Conservation (phyloP, 2,113 vertebrate genomes). For the Canis aureus region DNA sequence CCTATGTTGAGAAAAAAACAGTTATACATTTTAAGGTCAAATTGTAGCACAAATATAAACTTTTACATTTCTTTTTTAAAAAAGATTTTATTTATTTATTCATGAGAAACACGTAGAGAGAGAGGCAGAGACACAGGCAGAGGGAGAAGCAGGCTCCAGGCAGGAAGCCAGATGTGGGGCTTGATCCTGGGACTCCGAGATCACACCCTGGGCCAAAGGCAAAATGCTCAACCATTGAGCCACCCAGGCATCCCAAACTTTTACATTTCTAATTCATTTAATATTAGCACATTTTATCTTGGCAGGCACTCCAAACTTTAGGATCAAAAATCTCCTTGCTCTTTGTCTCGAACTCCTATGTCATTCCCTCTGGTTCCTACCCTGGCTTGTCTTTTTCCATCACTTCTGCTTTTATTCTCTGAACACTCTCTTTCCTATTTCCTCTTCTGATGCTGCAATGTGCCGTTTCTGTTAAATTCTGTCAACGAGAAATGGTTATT, state of each 20-base stretch:
- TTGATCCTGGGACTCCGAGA: too few species aligned
- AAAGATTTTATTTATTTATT: too few species aligned
- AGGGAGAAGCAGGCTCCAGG: too few species aligned
- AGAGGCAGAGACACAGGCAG: too few species aligned
- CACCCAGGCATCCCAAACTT: background rate
- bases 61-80: background rate
- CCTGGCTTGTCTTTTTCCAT: background rate
- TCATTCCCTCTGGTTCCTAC: background rate
- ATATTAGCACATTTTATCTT: background rate
- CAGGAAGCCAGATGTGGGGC: too few species aligned
- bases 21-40: background rate
- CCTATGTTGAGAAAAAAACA: background rate
- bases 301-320: fast-evolving
- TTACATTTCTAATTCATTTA: background rate
- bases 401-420: background rate
- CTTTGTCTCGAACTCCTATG: background rate
- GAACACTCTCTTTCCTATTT: background rate
- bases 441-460: background rate
- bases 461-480: conserved; percentile 35
- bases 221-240: too few species aligned
- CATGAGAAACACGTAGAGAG: too few species aligned
- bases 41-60: background rate
- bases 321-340: background rate
- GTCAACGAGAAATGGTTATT: background rate
- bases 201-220: too few species aligned